Evolutionary conservation across 2,888 invertebrate genomes (phyloP), one percentile per base, ranked within the genome.

Genomic region (Archips xylosteana): DNA sequence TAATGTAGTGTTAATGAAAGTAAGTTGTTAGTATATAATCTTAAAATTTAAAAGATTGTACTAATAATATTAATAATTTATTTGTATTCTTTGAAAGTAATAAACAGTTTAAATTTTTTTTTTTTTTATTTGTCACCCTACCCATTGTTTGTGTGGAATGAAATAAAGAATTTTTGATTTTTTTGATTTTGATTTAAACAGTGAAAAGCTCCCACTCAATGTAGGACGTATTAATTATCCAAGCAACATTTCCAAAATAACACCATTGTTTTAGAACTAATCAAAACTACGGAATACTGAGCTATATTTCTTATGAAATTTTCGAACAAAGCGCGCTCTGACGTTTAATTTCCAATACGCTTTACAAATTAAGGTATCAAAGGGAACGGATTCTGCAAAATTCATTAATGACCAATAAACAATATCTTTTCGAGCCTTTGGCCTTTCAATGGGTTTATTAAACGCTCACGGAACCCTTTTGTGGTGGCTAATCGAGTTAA

Each of bases 311-410:
- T 67, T 72, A 72, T 62, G 61, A 62, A 71, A 67, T 54, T 72
- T 57, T 54, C 61, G 15, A 45, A 72, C 72, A 72, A 72, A 72
- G 72, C 72, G 36, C 36, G 61, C n/a, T 34, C 39, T 72, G 72
- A 67, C 72, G 67, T 72, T 72, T 72, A 72, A 72, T 72, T 67
- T 67, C 67, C 72, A 54, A 67, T 67, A 62, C 67, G 65, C 72
- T 61, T 72, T 67, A 72, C 72, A 72, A 72, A 72, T 72, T 72
- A 67, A 72, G 67, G 62, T 72, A 72, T 72, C 67, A 72, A 72
- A 57, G 67, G 45, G 62, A 54, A 54, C 12, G 60, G 65, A 72
- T 61, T 34, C 61, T 54, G 62, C 36, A 45, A 62, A 72, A 67
- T 62, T 72, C 47, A 62, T 72, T 67, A 72, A 67, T 72, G 67